Percentiles rank a stretch among this genome's conserved stretches.
Evolutionary conservation across 2,888 invertebrate genomes (phyloP).

Genomic region (Beris chalybata): DNA sequence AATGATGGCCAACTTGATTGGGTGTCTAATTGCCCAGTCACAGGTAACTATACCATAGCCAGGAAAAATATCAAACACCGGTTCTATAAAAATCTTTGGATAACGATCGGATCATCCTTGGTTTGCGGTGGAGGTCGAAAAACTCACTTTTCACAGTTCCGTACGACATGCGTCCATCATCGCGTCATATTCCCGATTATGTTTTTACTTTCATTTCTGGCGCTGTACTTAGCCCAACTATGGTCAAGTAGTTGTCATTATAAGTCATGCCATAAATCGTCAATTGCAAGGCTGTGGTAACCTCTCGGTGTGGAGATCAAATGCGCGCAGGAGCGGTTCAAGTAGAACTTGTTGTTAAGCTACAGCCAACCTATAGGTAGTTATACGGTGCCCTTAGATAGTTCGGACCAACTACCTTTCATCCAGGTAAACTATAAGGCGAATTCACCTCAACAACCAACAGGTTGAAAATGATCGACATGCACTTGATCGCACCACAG

Average conservation of each 20-base stretch:
- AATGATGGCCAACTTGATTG: too few relatives aligned
- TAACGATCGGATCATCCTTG: too few relatives aligned
- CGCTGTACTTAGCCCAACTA: constrained; percentile 18
- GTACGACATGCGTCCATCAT: constrained; percentile 20
- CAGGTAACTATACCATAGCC: too few relatives aligned
- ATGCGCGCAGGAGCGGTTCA: not conserved
- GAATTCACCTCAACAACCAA: constrained; percentile 5
- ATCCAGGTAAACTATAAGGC: too few relatives aligned
- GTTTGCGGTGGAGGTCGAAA: constrained; percentile 14
- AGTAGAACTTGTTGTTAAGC: too few relatives aligned
- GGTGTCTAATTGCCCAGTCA: too few relatives aligned
- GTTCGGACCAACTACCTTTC: too few relatives aligned
- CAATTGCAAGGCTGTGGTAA: constrained; percentile 7
- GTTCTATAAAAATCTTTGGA: too few relatives aligned
- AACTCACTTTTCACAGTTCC: constrained; percentile 25
- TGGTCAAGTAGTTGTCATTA: constrained; percentile 22
- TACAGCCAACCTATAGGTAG: too few relatives aligned
- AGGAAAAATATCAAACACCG: too few relatives aligned
- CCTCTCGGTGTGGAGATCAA: constrained; percentile 10
- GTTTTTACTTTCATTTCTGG: constrained; percentile 31
- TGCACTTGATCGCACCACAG: constrained; percentile 5
- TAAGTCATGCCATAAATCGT: constrained; percentile 30
- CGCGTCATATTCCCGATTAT: constrained; percentile 12
- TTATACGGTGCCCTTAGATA: too few relatives aligned
- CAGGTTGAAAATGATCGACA: constrained; percentile 29